Evolutionary conservation across 2,888 invertebrate species (phyloP).

Genomic region (Himalopsyche kuldschensis): DNA sequence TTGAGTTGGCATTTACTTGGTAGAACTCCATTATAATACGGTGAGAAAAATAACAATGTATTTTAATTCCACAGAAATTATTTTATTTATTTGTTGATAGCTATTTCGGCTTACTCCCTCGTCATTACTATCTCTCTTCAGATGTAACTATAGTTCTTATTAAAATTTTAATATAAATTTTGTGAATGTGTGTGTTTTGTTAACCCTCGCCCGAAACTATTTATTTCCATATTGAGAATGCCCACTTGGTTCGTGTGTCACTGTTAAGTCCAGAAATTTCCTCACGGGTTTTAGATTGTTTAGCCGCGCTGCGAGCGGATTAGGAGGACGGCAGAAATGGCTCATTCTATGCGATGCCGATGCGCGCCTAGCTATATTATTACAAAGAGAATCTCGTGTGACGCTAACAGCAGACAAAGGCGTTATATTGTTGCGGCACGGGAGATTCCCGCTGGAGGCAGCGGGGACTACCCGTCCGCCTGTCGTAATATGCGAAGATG

Average conservation of each 20-base stretch:
- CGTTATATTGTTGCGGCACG: constrained; percentile 15
- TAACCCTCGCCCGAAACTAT: too few species aligned
- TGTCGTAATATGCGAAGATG: neutral
- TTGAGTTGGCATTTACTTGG: too few species aligned
- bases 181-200: too few species aligned
- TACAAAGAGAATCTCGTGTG: constrained; percentile 25
- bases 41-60: too few species aligned
- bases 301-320: neutral
- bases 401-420: constrained; percentile 14
- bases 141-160: too few species aligned
- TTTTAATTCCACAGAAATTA: too few species aligned
- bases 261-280: neutral
- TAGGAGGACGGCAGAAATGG: neutral
- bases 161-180: too few species aligned
- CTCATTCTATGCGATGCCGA: neutral
- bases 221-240: too few species aligned
- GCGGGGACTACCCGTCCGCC: neutral
- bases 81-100: too few species aligned
- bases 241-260: neutral
- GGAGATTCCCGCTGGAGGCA: neutral
- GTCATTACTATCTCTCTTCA: too few species aligned
- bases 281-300: neutral
- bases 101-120: too few species aligned
- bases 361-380: neutral
- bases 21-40: too few species aligned